Evolutionary conservation across 2,888 invertebrate species (phyloP).

Genomic region (Synergus itoensis): DNA sequence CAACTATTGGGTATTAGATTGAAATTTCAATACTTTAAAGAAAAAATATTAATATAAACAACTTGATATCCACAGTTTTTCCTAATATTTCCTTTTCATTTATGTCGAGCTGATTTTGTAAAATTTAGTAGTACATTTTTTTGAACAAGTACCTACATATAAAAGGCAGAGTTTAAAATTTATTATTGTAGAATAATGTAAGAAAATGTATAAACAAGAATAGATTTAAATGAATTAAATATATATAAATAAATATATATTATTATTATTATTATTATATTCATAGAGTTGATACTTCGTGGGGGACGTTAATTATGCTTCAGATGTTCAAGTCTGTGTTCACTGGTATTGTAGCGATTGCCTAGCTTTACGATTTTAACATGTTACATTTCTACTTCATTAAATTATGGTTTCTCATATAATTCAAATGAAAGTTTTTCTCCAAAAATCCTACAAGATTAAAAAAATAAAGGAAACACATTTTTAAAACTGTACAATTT

Average conservation of each 20-base stretch:
- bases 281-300: conserved; percentile 17
- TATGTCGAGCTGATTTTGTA: neutral
- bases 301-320: neutral
- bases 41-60: no score
- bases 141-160: neutral
- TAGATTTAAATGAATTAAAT: conserved; percentile 17
- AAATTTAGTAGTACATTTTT: neutral
- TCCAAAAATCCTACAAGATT: neutral
- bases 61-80: no score
- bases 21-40: no score
- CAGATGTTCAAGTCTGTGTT: conserved; percentile 37
- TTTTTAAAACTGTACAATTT: conserved; percentile 6
- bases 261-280: conserved; percentile 28
- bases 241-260: conserved; percentile 30
- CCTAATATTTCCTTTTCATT: no score
- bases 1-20: no score
- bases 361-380: conserved; percentile 15
- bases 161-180: conserved; percentile 19
- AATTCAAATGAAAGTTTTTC: neutral
- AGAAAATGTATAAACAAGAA: conserved; percentile 31
- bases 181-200: conserved; percentile 29
- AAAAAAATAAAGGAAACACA: conserved; percentile 18
- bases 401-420: conserved; percentile 27
- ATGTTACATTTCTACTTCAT: conserved; percentile 40
- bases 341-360: conserved; percentile 36